Conservation (phyloP, 1,140 invertebrate genomes). For the Aricia agestis region DNA sequence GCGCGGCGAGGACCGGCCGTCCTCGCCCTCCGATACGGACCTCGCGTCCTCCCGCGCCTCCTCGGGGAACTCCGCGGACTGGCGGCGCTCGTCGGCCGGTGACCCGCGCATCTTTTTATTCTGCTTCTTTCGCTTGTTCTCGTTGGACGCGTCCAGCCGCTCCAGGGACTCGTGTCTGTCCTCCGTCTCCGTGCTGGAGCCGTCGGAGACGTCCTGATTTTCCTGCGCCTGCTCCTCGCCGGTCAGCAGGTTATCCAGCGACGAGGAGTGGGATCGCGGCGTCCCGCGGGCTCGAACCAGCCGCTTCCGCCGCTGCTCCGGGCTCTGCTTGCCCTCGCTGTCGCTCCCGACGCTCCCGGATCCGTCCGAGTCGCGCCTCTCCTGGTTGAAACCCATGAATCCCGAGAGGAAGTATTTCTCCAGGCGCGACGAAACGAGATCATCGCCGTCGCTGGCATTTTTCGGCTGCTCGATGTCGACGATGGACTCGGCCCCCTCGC, state of each 20-base stretch:
- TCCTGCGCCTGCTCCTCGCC: slow-evolving; percentile 76
- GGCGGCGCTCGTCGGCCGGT: slow-evolving; percentile 74
- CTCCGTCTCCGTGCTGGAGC: slow-evolving; percentile 86
- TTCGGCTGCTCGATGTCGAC: slow-evolving; percentile 75
- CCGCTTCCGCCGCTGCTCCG: slow-evolving; percentile 88
- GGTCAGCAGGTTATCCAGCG: slow-evolving; percentile 84
- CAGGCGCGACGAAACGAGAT: slow-evolving; percentile 87
- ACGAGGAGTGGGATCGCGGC: slow-evolving; percentile 86
- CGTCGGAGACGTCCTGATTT: slow-evolving; percentile 79
- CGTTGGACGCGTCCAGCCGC: slow-evolving; percentile 84
- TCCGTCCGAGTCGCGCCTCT: slow-evolving; percentile 86
- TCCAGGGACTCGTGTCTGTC: slow-evolving; percentile 84
- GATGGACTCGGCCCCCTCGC: slow-evolving; percentile 85
- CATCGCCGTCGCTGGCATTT: slow-evolving; percentile 78
- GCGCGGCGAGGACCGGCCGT: slow-evolving; percentile 79
- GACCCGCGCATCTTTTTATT: slow-evolving; percentile 79
- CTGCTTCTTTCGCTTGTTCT: slow-evolving; percentile 89
- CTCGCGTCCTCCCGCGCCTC: slow-evolving; percentile 78
- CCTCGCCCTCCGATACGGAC: slow-evolving; percentile 79
- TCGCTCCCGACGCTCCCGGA: slow-evolving; percentile 90
- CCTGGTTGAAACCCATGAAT: slow-evolving; percentile 87
- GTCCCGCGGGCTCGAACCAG: slow-evolving; percentile 87
- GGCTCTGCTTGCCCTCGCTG: slow-evolving; percentile 90
- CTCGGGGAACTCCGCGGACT: slow-evolving; percentile 64
- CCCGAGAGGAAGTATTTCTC: slow-evolving; percentile 94